These are phyloP conservation scores for Rhadina sibilatrix DNA, from an alignment of 2,113 vertebrate species.

Conservation along the genomic window DNA sequence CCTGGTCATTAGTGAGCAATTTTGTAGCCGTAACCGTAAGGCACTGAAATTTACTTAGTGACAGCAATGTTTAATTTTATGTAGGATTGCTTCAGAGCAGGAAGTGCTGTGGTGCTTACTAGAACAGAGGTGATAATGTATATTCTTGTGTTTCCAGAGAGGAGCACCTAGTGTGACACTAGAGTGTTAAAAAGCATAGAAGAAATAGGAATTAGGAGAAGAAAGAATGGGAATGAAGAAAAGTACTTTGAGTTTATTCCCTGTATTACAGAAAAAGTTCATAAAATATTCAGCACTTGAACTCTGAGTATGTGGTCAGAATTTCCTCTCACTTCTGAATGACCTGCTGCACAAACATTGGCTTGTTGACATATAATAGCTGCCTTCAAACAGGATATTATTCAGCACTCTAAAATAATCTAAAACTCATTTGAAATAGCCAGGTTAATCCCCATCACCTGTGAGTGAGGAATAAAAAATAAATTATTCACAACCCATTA, in stretches of 20 bases:
- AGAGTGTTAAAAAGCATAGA: background rate
- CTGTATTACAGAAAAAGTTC: background rate
- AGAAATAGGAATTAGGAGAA: background rate
- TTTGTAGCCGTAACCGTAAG: background rate
- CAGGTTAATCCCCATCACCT: conserved; percentile 54
- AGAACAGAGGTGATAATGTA: background rate
- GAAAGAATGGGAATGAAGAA: background rate
- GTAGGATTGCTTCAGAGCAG: background rate
- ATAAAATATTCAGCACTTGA: background rate
- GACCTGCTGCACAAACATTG: conserved; percentile 54
- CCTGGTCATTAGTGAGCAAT: background rate
- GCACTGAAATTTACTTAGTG: background rate
- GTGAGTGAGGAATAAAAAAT: conserved; percentile 28
- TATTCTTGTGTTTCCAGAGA: background rate
- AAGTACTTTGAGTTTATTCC: background rate
- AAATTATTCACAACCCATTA: conserved; percentile 34
- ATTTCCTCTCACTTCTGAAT: conserved; percentile 57
- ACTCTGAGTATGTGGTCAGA: conserved; percentile 47
- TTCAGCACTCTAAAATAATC: conserved; percentile 38
- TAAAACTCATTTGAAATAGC: conserved; percentile 34
- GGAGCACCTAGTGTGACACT: background rate
- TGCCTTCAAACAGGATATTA: conserved; percentile 57
- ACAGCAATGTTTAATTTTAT: background rate
- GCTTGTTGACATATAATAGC: conserved; percentile 36
- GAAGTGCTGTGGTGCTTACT: background rate